phyloP scores from a whole-genome alignment of 2,113 vertebrate genomes.

The Oxyura jamaicensis region DNA sequence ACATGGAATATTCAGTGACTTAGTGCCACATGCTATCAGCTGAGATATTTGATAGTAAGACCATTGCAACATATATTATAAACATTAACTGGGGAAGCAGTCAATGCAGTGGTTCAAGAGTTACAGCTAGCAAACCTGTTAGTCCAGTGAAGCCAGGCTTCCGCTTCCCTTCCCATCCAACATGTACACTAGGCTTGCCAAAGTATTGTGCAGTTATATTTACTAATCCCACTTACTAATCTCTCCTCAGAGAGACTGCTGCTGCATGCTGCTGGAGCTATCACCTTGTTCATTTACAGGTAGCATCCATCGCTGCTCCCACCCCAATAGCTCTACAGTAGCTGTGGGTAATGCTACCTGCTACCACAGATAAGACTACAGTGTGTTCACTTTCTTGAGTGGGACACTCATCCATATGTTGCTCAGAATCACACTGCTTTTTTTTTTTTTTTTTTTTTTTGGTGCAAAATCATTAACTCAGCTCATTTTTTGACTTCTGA shows the following conservation, averaged over 20 bases:
- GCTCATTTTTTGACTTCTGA: slow-evolving; percentile 3
- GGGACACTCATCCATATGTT: not conserved
- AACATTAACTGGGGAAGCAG: not conserved
- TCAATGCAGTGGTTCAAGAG: not conserved
- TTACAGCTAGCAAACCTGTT: not conserved
- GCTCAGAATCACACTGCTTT: not conserved
- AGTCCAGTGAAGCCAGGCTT: not conserved
- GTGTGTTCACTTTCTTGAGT: not conserved
- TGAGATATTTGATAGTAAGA: not conserved
- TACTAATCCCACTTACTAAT: not conserved
- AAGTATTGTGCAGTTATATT: not conserved
- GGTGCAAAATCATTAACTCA: slow-evolving; percentile 7
- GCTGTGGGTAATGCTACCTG: not conserved
- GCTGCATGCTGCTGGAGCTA: not conserved
- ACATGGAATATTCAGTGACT: not conserved
- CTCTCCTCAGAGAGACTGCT: not conserved
- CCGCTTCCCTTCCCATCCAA: not conserved
- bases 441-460: not conserved
- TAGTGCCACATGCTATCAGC: not conserved
- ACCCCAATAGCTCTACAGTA: not conserved
- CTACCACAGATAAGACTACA: not conserved
- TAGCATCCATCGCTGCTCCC: not conserved
- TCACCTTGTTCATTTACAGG: not conserved
- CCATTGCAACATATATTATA: not conserved
- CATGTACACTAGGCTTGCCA: not conserved